A percentile compares a stretch with the other conserved stretches of the same genome.
These are phyloP conservation scores for Limnothrissa miodon DNA, from an alignment of 2,113 vertebrate genomes.

Conservation along the genomic window DNA sequence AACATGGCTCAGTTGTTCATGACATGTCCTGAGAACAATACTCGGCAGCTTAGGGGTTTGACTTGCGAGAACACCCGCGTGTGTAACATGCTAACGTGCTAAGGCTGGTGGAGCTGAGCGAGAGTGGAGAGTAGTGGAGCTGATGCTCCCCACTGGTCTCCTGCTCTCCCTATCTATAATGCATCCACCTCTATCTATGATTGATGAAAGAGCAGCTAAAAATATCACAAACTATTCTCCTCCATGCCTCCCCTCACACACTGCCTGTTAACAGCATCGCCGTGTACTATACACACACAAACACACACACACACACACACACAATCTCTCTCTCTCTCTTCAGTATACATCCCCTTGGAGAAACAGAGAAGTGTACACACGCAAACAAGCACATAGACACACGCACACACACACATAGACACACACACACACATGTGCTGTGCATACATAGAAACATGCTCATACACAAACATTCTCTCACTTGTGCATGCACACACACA, in stretches of 20 bases:
- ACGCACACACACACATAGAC: neutral
- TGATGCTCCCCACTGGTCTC: neutral
- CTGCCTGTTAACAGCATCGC: neutral
- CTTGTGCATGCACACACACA: neutral
- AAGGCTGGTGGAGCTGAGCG: neutral
- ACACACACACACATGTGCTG: neutral
- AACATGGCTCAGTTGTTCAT: no score
- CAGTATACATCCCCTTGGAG: no score
- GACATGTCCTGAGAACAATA: no score
- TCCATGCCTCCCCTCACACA: slow-evolving; percentile 29
- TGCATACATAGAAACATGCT: no score
- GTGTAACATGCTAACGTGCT: neutral
- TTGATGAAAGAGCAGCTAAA: slow-evolving; percentile 65
- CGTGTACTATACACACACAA: slow-evolving; percentile 50
- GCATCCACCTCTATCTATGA: slow-evolving; percentile 64
- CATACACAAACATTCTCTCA: neutral
- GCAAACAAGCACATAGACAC: neutral
- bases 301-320: neutral
- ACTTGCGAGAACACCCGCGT: neutral
- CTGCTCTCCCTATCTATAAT: slow-evolving; percentile 67
- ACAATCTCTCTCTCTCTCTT: neutral
- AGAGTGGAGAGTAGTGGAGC: no score
- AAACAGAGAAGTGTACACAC: slow-evolving; percentile 21
- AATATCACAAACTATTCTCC: slow-evolving; percentile 64
- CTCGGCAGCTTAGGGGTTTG: no score